Percentiles rank a stretch among this genome's conserved stretches.
These are phyloP conservation scores for Drosophila mercatorum DNA, from an alignment of 2,888 invertebrate genomes.

Conservation along the genomic window DNA sequence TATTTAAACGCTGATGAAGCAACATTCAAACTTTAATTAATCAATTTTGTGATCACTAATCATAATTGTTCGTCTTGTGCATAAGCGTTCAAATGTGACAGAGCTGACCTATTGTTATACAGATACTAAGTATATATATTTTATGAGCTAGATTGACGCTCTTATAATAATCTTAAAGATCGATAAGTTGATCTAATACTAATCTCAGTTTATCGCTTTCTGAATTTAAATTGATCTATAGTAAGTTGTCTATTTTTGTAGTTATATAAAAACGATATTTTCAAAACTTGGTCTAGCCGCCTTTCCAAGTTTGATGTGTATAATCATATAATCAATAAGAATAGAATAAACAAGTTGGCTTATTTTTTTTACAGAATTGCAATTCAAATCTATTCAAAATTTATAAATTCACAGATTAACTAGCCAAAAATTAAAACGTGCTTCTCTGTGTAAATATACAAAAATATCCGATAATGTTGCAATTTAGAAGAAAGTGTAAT, in stretches of 20 bases:
- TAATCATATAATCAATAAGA: background rate
- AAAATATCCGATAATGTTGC: background rate
- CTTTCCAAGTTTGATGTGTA: background rate
- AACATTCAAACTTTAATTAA: background rate
- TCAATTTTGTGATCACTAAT: background rate
- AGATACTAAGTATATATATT: background rate
- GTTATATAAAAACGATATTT: no score
- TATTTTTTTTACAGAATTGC: background rate
- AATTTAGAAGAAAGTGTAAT: background rate
- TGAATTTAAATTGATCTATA: background rate
- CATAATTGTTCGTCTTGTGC: background rate
- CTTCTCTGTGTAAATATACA: background rate
- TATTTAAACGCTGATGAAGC: background rate
- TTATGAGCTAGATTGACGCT: background rate
- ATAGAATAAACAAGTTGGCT: background rate
- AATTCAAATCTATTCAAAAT: background rate
- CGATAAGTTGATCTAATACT: background rate
- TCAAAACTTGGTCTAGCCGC: background rate
- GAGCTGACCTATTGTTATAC: background rate
- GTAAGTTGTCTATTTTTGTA: no score
- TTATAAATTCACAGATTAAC: background rate
- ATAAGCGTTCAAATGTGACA: background rate
- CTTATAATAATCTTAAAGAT: background rate
- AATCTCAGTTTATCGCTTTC: background rate
- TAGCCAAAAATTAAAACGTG: background rate